These are phyloP conservation scores for Lordiphosa mommai DNA, from an alignment of 1,140 invertebrate species.

Conservation along the genomic window DNA sequence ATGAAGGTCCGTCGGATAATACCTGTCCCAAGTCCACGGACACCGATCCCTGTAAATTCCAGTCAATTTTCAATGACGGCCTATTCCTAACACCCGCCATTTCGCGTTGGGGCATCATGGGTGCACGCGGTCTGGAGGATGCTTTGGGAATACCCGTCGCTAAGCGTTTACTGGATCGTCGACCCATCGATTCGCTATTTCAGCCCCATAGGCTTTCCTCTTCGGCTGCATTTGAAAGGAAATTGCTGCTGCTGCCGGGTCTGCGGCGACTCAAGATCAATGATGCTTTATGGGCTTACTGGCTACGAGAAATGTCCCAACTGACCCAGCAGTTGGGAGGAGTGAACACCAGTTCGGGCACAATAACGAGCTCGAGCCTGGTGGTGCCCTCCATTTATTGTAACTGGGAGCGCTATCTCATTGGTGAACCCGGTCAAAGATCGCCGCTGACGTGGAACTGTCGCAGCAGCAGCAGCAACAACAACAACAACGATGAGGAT, in stretches of 20 bases:
- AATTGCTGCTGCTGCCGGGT: not conserved
- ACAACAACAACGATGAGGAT: no score
- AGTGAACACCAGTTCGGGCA: not conserved
- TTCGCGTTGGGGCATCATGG: not conserved
- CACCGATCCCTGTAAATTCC: not conserved
- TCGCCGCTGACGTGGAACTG: constrained; percentile 9
- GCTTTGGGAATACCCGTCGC: not conserved
- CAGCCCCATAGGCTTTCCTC: not conserved
- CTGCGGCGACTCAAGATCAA: not conserved
- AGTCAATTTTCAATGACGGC: not conserved
- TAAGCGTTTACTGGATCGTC: not conserved
- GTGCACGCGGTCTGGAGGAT: not conserved
- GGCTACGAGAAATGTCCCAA: not conserved
- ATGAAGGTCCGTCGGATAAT: no score
- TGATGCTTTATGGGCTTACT: constrained; percentile 2
- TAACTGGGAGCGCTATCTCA: constrained; percentile 7
- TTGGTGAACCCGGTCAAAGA: not conserved
- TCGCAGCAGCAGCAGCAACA: no score
- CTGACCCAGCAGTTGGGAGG: not conserved
- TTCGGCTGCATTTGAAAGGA: not conserved
- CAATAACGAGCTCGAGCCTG: not conserved
- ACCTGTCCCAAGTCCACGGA: not conserved
- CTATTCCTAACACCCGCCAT: constrained; percentile 2
- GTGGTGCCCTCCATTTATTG: constrained; percentile 6
- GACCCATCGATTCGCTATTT: not conserved